Evolutionary conservation across 2,797 vertebrate genomes (phyloP), one percentile per base, ranked within the genome.

Genomic region (Pampus argenteus): DNA sequence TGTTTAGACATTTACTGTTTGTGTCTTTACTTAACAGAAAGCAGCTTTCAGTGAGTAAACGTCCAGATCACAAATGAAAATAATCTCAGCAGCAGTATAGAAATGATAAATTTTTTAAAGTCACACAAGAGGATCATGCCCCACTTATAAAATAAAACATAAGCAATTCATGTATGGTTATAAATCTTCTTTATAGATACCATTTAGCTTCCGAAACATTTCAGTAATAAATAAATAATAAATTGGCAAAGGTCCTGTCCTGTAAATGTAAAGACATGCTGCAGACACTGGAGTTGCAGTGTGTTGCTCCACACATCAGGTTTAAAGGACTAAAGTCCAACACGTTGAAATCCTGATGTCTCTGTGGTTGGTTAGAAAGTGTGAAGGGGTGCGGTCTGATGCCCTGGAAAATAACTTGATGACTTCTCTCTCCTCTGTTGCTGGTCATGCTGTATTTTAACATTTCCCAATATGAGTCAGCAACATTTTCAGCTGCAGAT

Each of bases 381-480:
- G 25, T n/a, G 42, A 23, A 0, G n/a, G 84, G 91, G 91, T 64
- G 90, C 88, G 89, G 88, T 72, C 54, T 62, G 34, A 75, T 2
- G 4, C 13, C 44, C 38, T 31, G 48, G 20, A 56, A 73, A 78
- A 82, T 71, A 69, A 50, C 62, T n/a, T 71, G 17, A 66, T 56
- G 54, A 55, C 76, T 48, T 77, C 69, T 44, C 45, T n/a, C 54
- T 29, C 56, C 44, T 52, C 57, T 48, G 61, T 61, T 49, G 22
- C 54, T 47, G 65, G 54, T 77, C 61, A 51, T 22, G 50, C 48
- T 63, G 17, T 73, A 66, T 72, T 76, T 65, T 54, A 65, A 59
- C 78, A 71, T 71, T 64, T 64, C 20, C 44, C 23, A 18, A 15
- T 28, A 57, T 31, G 10, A 73, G 68, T 45, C 70, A 65, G 72